Base-by-base conservation (phyloP, 2,797 vertebrate species). In the Microchirus variegatus region DNA sequence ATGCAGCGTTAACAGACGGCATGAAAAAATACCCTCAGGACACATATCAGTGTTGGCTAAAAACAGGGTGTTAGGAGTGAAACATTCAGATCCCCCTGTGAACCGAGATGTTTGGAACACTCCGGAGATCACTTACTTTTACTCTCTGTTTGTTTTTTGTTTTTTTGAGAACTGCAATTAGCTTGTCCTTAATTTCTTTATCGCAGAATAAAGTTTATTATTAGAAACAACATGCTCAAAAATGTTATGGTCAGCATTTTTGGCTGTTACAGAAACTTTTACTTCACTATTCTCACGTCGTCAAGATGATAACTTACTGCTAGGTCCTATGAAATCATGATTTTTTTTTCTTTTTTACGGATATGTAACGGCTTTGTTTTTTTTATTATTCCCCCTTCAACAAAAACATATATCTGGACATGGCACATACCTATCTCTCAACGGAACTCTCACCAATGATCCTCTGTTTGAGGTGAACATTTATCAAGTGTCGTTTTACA, bases 21-120 rank as follows among this genome's bases (percentile, higher is more conserved):
- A 72, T 63, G 69, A 89, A 86, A 88, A 88, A 84, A 85, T 82
- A 82, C 88, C 90, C 85, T 9, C 42, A 83, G 87, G 90, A 81
- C 84, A 84, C 64, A 77, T 83, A 86, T 88, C 76, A 80, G 76
- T 83, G 84, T 89, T 82, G 80, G 86, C 78, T 84, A 79, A 87
- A 90, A 89, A 90, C 83, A 69, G 70, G 80, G 77, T 81, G 69
- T 80, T 77, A 59, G 70, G 82, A 77, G 70, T 67, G 77, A 89
- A 81, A 81, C 78, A 79, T 80, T 80, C 48, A 58, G 53, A 78
- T 72, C 68, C 76, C 59, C 75, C 76, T 60, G 70, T 77, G 76
- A 87, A 83, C 75, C 58, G 78, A 75, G 77, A 63, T 83, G 70
- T 78, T 81, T 61, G 40, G 73, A 75, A 72, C 16, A 78, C 82